Base-by-base conservation (phyloP, 1,140 invertebrate genomes). In the Babylonia areolata region DNA sequence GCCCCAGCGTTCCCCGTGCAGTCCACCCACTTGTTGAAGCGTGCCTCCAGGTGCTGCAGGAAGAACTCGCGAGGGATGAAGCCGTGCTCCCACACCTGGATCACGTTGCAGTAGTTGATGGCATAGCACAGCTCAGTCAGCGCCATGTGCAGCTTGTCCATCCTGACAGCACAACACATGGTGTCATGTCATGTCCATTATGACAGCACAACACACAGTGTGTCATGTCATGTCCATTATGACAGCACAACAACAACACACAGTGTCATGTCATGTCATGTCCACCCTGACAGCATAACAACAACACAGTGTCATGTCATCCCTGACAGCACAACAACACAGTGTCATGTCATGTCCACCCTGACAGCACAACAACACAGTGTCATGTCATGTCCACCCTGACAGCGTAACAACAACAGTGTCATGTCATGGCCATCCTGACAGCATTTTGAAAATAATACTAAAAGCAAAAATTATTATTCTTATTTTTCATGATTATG, bases 81-180 rank as follows among this genome's bases (percentile, higher is more conserved):
- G 1, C 98, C 99, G 92, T 99, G 99, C 90, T 99, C 98, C 98
- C 98, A 99, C 23, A 99, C 98, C 93, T 98, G 98, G 33, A 99
- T 98, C 31, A 98, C 98, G 37, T 97, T 97, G 93, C 97, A 98
- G 93, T 99, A 99, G 95, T 99, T 99, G 54, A 99, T 98, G 37
- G 98, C 98, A 95, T 96, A 99, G 93, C 98, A 99, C 1, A 99
- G 95, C 95, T 99, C 99, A 5, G 98, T 99, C 33, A 99, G 93
- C 0, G 99, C 98, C 98, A 99, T 99, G 92, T 99, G 98, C 35
- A 99, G 94, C 95, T 99, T 99, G 93, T 99, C 99, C 98, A 99
- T 99, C 35, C 96, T 96, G 84, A 51, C 46, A 17, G 17, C 46
- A 51, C 46, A 51, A 51, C 42, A 46, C 15, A 46, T 15, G 15